A percentile compares a stretch with the other conserved stretches of the same genome.
These are phyloP conservation scores for Homalodisca vitripennis DNA, from an alignment of 1,140 invertebrate genomes.

Conservation along the genomic window DNA sequence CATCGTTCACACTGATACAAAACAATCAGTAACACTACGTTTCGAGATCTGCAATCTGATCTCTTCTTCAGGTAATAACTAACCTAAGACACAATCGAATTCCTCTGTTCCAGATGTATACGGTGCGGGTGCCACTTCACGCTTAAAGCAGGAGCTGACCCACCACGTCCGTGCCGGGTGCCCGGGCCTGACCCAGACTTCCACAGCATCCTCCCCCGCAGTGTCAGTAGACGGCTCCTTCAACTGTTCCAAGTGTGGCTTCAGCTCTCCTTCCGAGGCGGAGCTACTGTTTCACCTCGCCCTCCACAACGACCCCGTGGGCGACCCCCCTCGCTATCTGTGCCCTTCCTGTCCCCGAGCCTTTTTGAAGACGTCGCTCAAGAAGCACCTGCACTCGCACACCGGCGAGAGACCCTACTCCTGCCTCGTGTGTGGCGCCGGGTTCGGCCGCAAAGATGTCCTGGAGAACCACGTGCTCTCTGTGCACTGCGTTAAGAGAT, in stretches of 20 bases:
- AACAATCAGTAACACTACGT: no score
- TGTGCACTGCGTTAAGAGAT: slow-evolving; percentile 3
- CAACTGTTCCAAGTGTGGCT: slow-evolving; percentile 51
- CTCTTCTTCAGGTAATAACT: no score
- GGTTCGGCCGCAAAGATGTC: slow-evolving; percentile 65
- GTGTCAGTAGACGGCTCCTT: neutral
- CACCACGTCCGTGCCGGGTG: slow-evolving; percentile 55
- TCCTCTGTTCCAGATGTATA: slow-evolving; percentile 26
- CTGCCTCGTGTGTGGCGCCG: slow-evolving; percentile 58
- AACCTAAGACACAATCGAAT: no score
- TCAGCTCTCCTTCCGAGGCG: slow-evolving; percentile 50
- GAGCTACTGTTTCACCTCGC: slow-evolving; percentile 66
- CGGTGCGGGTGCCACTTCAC: slow-evolving; percentile 64
- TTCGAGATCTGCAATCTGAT: no score
- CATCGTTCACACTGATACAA: no score
- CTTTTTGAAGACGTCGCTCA: slow-evolving; percentile 65
- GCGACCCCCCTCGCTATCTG: slow-evolving; percentile 21
- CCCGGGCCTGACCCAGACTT: neutral
- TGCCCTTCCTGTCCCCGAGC: slow-evolving; percentile 27
- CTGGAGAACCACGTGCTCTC: slow-evolving; percentile 41
- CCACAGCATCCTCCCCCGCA: neutral
- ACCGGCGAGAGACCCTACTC: slow-evolving; percentile 75
- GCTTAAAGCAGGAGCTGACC: slow-evolving; percentile 68
- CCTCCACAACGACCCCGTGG: slow-evolving; percentile 53
- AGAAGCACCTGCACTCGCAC: slow-evolving; percentile 67